Evolutionary conservation across 2,113 vertebrate species (phyloP).

Genomic region (Dicentrarchus labrax): DNA sequence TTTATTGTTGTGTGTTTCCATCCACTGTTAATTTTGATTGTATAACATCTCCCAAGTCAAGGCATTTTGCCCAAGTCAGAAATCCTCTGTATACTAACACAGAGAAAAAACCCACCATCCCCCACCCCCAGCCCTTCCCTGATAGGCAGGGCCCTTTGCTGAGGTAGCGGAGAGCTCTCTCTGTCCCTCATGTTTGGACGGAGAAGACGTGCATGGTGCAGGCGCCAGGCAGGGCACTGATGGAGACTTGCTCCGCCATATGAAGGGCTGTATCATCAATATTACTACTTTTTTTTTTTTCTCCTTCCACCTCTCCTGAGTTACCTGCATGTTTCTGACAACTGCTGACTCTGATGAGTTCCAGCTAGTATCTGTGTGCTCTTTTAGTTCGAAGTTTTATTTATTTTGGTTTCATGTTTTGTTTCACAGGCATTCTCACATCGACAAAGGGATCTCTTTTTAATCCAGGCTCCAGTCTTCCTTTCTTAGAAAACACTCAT

Average conservation of each 20-base stretch:
- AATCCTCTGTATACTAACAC: slow-evolving; percentile 85
- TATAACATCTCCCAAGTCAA: slow-evolving; percentile 83
- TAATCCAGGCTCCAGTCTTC: slow-evolving; percentile 48
- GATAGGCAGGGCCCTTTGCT: slow-evolving; percentile 62
- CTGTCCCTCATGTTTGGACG: slow-evolving; percentile 93
- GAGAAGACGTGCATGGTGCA: slow-evolving; percentile 93
- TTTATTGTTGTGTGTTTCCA: slow-evolving; percentile 74
- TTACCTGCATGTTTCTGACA: slow-evolving; percentile 86
- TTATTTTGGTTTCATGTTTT: slow-evolving; percentile 65
- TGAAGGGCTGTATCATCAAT: slow-evolving; percentile 90
- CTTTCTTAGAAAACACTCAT: slow-evolving; percentile 41
- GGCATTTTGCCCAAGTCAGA: slow-evolving; percentile 83
- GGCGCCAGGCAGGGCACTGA: slow-evolving; percentile 88
- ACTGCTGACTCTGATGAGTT: slow-evolving; percentile 85
- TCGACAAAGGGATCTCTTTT: slow-evolving; percentile 58
- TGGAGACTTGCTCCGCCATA: slow-evolving; percentile 87
- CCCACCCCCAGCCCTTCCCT: slow-evolving; percentile 11
- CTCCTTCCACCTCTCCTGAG: slow-evolving; percentile 78
- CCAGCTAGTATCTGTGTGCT: slow-evolving; percentile 79
- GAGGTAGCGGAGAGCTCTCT: slow-evolving; percentile 82
- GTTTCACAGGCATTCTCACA: slow-evolving; percentile 72
- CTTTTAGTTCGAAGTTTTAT: slow-evolving; percentile 51
- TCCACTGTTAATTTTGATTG: slow-evolving; percentile 73
- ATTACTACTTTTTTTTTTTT: slow-evolving; percentile 78
- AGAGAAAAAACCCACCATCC: slow-evolving; percentile 20